Conservation (phyloP, 2,113 vertebrate species). For the Hemicordylus capensis region DNA sequence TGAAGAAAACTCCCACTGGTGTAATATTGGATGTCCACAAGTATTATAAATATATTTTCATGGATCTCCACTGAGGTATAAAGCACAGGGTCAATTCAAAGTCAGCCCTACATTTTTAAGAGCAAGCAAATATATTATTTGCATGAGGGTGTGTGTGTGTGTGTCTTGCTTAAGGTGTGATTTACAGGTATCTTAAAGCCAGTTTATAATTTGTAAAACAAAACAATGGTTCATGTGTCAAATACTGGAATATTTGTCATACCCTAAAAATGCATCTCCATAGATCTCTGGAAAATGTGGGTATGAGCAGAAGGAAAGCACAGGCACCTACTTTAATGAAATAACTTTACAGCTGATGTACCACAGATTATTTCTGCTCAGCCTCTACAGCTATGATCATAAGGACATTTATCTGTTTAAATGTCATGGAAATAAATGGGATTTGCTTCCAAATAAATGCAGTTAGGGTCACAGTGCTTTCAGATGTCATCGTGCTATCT, state of each 20-base stretch:
- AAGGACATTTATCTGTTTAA: neutral
- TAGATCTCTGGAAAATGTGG: constrained; percentile 14
- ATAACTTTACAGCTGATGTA: neutral
- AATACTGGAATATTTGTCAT: constrained; percentile 42
- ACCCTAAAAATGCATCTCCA: constrained; percentile 33
- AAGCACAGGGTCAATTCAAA: constrained; percentile 72
- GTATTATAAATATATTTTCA: constrained; percentile 74
- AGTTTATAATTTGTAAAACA: constrained; percentile 65
- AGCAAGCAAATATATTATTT: constrained; percentile 69
- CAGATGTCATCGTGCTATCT: neutral
- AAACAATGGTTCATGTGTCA: constrained; percentile 53
- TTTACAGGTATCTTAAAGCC: constrained; percentile 70
- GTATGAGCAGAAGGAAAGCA: fast-evolving
- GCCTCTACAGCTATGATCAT: neutral
- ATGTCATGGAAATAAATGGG: neutral
- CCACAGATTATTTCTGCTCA: neutral
- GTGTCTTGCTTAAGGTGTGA: constrained; percentile 62
- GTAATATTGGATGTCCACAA: constrained; percentile 68
- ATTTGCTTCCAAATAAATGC: neutral
- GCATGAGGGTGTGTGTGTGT: constrained; percentile 57
- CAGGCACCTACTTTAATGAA: neutral
- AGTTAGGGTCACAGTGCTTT: neutral
- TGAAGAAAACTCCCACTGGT: constrained; percentile 70
- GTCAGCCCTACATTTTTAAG: constrained; percentile 76
- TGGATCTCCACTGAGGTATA: constrained; percentile 64